phyloP scores from a whole-genome alignment of 1,140 invertebrate species.

The Chironomus striatipennis region DNA sequence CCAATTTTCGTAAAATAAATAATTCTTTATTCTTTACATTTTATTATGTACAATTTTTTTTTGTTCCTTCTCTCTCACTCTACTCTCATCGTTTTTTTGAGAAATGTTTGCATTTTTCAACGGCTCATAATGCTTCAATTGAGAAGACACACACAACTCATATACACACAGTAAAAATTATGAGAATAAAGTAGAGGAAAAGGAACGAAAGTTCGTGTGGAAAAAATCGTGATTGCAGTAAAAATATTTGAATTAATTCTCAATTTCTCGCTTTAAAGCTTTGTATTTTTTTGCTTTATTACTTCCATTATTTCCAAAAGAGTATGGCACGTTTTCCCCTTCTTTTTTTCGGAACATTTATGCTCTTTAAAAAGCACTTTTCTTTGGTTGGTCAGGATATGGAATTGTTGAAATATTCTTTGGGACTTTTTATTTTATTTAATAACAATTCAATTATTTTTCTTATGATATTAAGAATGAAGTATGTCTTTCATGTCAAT shows the following conservation, averaged over 20 bases:
- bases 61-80: too few species aligned
- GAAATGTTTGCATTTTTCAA: too few species aligned
- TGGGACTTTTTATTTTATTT: too few species aligned
- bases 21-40: background rate
- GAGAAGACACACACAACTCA: background rate
- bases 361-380: too few species aligned
- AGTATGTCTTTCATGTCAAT: too few species aligned
- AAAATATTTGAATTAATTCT: slow-evolving; percentile 15
- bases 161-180: background rate
- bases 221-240: slow-evolving; percentile 12
- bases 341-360: background rate
- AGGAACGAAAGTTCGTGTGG: background rate
- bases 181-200: background rate
- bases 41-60: too few species aligned
- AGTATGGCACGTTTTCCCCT: background rate
- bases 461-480: too few species aligned
- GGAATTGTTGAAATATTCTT: too few species aligned
- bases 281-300: background rate
- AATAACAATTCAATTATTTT: too few species aligned
- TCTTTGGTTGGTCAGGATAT: too few species aligned
- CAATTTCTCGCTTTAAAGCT: background rate
- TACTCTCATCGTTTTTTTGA: too few species aligned
- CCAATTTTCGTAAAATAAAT: slow-evolving; percentile 14
- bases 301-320: background rate
- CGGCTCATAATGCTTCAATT: too few species aligned